phyloP scores from a whole-genome alignment of 2,797 vertebrate species.

The Manis pentadactyla region DNA sequence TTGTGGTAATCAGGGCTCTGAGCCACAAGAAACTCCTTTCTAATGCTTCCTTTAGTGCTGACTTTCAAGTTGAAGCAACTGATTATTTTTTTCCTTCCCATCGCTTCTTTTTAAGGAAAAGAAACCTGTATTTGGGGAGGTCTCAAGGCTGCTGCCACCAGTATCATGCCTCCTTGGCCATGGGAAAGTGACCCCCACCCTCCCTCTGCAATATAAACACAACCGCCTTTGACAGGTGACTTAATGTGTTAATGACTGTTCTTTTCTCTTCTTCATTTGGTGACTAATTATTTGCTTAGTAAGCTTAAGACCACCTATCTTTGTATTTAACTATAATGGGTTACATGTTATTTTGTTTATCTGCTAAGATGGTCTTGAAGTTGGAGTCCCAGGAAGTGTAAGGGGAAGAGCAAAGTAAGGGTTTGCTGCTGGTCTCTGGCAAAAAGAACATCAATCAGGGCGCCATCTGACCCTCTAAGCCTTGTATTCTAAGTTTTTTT shows the following conservation, averaged over 20 bases:
- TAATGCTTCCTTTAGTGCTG: constrained; percentile 87
- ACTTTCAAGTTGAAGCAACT: constrained; percentile 88
- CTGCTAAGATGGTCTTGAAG: constrained; percentile 71
- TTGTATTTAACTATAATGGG: constrained; percentile 72
- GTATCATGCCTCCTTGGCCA: constrained; percentile 76
- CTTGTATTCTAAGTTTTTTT: background rate
- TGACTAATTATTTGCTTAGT: constrained; percentile 83
- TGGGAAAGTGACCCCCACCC: constrained; percentile 70
- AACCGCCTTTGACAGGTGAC: constrained; percentile 76
- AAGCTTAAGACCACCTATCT: constrained; percentile 79
- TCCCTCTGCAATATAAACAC: constrained; percentile 71
- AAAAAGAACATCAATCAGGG: rapidly evolving
- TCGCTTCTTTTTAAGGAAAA: constrained; percentile 78
- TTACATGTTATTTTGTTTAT: constrained; percentile 58
- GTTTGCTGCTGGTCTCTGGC: background rate
- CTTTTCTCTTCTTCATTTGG: constrained; percentile 67
- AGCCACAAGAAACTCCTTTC: constrained; percentile 89
- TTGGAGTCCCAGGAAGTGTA: constrained; percentile 6
- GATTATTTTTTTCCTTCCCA: constrained; percentile 63
- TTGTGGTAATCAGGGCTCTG: constrained; percentile 90
- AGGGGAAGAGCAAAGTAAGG: background rate
- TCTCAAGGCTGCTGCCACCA: constrained; percentile 68
- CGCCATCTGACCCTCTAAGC: background rate
- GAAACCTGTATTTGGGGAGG: constrained; percentile 52
- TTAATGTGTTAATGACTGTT: constrained; percentile 74